Evolutionary conservation across 2,888 invertebrate species (phyloP).

Genomic region (Ichneumon xanthorius): DNA sequence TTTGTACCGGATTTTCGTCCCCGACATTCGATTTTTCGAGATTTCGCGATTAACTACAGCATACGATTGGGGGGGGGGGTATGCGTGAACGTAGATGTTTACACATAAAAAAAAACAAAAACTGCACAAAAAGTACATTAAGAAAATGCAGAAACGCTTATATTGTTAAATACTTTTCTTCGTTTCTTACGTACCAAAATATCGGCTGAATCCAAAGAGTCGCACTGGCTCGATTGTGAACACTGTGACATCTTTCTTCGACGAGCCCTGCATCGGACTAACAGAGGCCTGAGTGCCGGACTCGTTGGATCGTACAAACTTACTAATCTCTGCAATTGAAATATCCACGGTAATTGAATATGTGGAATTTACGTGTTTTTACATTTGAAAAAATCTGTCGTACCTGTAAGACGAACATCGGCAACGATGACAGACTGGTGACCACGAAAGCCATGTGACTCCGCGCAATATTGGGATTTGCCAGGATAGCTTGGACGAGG

Average conservation of each 20-base stretch:
- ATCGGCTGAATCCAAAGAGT: conserved; percentile 84
- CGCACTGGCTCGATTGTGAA: conserved; percentile 85
- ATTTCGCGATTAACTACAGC: too few species aligned
- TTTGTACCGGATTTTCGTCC: too few species aligned
- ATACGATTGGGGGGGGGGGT: too few species aligned
- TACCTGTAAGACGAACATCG: conserved; percentile 87
- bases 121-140: background rate
- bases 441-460: conserved; percentile 86
- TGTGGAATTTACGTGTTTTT: conserved; percentile 2
- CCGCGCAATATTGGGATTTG: conserved; percentile 84
- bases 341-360: background rate
- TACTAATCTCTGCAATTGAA: conserved; percentile 84
- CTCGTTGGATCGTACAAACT: conserved; percentile 88
- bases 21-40: too few species aligned
- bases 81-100: too few species aligned
- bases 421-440: conserved; percentile 86
- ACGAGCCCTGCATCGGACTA: conserved; percentile 82
- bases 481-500: conserved; percentile 85
- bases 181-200: conserved; percentile 74
- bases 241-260: conserved; percentile 83
- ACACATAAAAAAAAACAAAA: background rate
- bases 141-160: background rate
- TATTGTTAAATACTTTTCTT: background rate
- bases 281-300: conserved; percentile 85
- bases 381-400: conserved; percentile 51